Evolutionary conservation across 2,113 vertebrate genomes (phyloP).

Genomic region (Aspidoscelis tigris): DNA sequence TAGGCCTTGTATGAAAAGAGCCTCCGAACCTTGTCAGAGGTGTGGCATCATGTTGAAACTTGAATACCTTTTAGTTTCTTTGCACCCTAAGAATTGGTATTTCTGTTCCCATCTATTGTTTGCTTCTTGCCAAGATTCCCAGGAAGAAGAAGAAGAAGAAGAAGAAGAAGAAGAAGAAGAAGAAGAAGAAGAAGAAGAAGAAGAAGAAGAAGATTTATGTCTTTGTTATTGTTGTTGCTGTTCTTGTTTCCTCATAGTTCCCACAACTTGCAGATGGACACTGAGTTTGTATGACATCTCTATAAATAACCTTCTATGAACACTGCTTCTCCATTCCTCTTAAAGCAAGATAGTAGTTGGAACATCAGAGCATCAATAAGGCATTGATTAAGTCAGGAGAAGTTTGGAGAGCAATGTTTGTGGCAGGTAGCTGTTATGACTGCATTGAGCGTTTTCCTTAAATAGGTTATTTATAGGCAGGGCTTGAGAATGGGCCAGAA

Average conservation of each 20-base stretch:
- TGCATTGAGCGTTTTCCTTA: neutral
- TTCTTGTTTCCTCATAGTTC: slow-evolving; percentile 7
- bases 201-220: neutral
- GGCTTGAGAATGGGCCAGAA: neutral
- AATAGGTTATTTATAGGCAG: neutral
- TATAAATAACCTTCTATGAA: slow-evolving; percentile 12
- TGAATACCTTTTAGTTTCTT: too few species aligned
- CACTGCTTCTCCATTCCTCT: neutral
- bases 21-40: neutral
- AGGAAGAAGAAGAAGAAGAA: neutral
- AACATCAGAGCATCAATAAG: neutral
- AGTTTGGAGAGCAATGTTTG: neutral
- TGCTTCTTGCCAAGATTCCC: neutral
- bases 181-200: too few species aligned
- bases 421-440: slow-evolving; percentile 1
- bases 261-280: neutral
- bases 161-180: too few species aligned
- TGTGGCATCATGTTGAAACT: neutral
- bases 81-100: neutral
- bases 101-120: neutral
- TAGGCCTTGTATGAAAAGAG: too few species aligned
- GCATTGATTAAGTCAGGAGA: neutral
- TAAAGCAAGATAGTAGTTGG: rapidly evolving
- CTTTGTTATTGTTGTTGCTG: neutral
- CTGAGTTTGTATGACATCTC: neutral